These are phyloP conservation scores for Stegana nigrithorax DNA, from an alignment of 2,888 invertebrate species.

Conservation along the genomic window DNA sequence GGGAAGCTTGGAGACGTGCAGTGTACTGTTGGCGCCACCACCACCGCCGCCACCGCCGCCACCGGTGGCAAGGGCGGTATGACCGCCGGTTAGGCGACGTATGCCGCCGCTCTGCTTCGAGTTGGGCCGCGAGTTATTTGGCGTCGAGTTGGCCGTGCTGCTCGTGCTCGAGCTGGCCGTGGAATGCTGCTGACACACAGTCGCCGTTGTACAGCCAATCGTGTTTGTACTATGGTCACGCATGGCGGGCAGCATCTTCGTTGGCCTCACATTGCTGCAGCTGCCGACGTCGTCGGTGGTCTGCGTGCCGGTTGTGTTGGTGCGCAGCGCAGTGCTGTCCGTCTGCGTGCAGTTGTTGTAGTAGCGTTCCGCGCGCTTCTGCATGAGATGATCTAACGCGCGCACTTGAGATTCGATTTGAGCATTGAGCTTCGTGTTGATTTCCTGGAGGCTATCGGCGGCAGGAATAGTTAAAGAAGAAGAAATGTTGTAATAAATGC, in stretches of 20 bases:
- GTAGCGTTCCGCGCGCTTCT: conserved; percentile 59
- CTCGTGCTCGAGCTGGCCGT: conserved; percentile 64
- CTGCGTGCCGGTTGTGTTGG: conserved; percentile 39
- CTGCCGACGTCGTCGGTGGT: conserved; percentile 24
- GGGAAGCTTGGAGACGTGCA: conserved; percentile 68
- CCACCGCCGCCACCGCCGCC: conserved; percentile 23
- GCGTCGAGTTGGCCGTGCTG: conserved; percentile 67
- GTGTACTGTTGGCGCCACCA: conserved; percentile 26
- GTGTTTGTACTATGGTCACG: conserved; percentile 61
- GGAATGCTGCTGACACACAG: conserved; percentile 49
- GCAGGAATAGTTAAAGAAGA: no score
- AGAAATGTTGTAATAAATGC: background rate
- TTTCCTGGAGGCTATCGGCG: conserved; percentile 66
- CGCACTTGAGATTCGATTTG: conserved; percentile 70
- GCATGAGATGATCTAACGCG: conserved; percentile 63
- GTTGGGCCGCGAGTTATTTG: conserved; percentile 64
- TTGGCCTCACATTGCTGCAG: background rate
- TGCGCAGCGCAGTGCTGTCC: conserved; percentile 51
- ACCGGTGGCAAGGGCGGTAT: conserved; percentile 15
- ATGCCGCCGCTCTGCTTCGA: conserved; percentile 71
- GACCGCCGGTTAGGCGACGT: conserved; percentile 50
- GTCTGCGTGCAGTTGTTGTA: conserved; percentile 68
- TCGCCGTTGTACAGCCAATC: conserved; percentile 57
- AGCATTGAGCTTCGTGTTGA: conserved; percentile 71
- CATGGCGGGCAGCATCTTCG: background rate